These are phyloP conservation scores for Centropus unirufus DNA, from an alignment of 2,113 vertebrate species.

Conservation along the genomic window DNA sequence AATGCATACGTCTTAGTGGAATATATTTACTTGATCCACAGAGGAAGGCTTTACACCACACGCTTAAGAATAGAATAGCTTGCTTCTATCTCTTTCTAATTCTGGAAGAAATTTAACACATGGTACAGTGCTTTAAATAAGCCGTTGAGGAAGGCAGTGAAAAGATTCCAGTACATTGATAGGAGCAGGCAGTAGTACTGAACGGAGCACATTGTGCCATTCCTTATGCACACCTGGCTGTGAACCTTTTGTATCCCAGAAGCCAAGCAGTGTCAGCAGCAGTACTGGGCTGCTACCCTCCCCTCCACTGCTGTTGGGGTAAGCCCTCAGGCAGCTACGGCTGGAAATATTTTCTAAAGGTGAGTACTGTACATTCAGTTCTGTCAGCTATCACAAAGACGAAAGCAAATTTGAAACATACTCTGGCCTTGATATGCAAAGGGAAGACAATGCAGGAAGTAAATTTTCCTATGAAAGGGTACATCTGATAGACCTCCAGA, in stretches of 20 bases:
- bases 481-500: rapidly evolving
- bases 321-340: not conserved
- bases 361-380: not conserved
- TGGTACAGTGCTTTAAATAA: not conserved
- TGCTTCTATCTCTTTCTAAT: not conserved
- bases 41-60: not conserved
- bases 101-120: not conserved
- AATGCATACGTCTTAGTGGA: conserved; percentile 17
- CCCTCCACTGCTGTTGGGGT: rapidly evolving
- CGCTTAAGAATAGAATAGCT: not conserved
- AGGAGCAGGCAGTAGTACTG: not conserved
- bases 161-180: not conserved
- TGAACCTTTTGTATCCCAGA: not conserved
- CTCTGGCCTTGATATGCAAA: not conserved
- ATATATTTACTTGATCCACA: conserved; percentile 24
- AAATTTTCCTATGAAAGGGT: not conserved
- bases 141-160: not conserved
- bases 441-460: not conserved
- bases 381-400: rapidly evolving
- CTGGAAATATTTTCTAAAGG: not conserved
- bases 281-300: rapidly evolving
- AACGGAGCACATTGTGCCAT: rapidly evolving
- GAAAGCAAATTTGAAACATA: not conserved
- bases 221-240: not conserved
- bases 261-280: rapidly evolving